Evolutionary conservation across 2,888 invertebrate genomes (phyloP), one percentile per base, ranked within the genome.

Genomic region (Cynaeus angustus): DNA sequence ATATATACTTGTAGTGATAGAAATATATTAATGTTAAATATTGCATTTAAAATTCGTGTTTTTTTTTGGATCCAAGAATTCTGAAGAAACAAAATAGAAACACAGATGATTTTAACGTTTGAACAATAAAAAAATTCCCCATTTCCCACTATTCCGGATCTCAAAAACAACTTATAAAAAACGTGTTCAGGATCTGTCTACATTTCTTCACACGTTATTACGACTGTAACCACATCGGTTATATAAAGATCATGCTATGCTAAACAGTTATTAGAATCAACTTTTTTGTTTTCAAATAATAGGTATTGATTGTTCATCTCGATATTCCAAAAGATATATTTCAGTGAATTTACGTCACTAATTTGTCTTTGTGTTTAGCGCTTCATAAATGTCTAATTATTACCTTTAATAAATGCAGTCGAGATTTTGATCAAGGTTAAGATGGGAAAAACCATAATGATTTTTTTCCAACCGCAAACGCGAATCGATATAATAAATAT

Each of bases 21-120:
- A 81, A 81, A 84, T 82, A 82, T 82, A 82, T 80, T 82, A 82
- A 81, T 82, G 80, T 81, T 81, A 79, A 79, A 78, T 73, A 78
- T 74, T 79, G 79, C 79, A 79, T 78, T 74, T 75, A 41, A 41
- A 33, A 41, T 41, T 41, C 21, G 41, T 41, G 41, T n/a, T 41
- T 41, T 41, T 41, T 12, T 13, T 41, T 10, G n/a, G n/a, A n/a
- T n/a, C n/a, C n/a, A n/a, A n/a, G n/a, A n/a, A n/a, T n/a, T n/a
- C n/a, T n/a, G n/a, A n/a, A n/a, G n/a, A n/a, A n/a, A n/a, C n/a
- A 21, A 21, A 3, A 21, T 21, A 21, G 21, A 21, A 21, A 21
- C 4, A 21, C 21, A 21, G 21, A 21, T 21, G 1, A n/a, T n/a
- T n/a, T n/a, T n/a, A n/a, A n/a, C n/a, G n/a, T n/a, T n/a, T n/a